Evolutionary conservation across 2,113 vertebrate species (phyloP).

Genomic region (Elaphurus davidianus): DNA sequence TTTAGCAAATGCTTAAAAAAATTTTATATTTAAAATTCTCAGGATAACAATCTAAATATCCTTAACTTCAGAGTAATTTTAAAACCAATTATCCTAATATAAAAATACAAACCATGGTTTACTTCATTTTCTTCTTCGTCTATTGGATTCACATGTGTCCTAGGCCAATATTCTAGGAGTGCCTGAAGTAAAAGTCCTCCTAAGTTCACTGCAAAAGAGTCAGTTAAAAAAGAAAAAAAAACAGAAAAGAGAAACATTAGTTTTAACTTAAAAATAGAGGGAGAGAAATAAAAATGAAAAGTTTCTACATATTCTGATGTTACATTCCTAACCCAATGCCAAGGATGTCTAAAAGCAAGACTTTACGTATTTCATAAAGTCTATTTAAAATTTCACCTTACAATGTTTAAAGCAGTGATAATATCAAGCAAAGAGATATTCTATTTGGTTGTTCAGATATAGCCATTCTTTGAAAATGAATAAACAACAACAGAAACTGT

Average conservation of each 20-base stretch:
- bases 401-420: neutral
- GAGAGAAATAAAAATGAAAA: neutral
- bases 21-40: neutral
- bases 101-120: slow-evolving; percentile 86
- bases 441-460: neutral
- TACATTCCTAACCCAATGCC: neutral
- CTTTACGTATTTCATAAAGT: neutral
- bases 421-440: neutral
- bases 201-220: slow-evolving; percentile 89
- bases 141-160: slow-evolving; percentile 96
- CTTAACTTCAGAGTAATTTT: neutral
- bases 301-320: neutral
- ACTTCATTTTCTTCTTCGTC: slow-evolving; percentile 99
- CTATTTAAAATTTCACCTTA: neutral
- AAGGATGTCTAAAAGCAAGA: neutral
- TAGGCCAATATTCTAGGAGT: slow-evolving; percentile 97
- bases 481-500: neutral
- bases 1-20: neutral
- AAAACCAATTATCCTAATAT: neutral
- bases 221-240: neutral
- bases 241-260: neutral
- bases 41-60: neutral
- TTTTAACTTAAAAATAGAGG: neutral
- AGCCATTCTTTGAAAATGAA: neutral
- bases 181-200: slow-evolving; percentile 97